These are phyloP conservation scores for Scaptomyza hsui DNA, from an alignment of 1,140 invertebrate genomes.

Conservation along the genomic window DNA sequence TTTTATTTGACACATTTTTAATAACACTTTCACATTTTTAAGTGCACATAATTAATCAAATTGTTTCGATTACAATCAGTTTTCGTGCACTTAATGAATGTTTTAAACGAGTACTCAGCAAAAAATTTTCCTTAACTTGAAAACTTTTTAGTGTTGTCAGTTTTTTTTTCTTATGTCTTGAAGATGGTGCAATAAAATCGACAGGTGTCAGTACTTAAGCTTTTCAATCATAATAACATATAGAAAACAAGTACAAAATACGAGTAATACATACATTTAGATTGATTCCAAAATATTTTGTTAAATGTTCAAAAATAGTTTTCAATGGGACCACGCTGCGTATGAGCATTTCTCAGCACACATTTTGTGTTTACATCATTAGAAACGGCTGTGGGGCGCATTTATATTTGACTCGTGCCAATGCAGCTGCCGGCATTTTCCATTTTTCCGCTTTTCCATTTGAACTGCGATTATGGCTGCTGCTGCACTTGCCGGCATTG, in stretches of 20 bases:
- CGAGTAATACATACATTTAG: no score
- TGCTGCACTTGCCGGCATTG: constrained; percentile 52
- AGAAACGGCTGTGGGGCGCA: constrained; percentile 38
- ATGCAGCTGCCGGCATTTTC: constrained; percentile 18
- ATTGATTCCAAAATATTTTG: no score
- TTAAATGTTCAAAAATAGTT: constrained; percentile 24
- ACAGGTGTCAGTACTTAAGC: neutral
- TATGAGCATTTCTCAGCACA: constrained; percentile 45
- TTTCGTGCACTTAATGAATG: neutral
- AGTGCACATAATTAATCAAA: constrained; percentile 38
- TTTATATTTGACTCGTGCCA: constrained; percentile 15
- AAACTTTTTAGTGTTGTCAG: no score
- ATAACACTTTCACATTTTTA: constrained; percentile 26
- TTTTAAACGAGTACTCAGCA: no score
- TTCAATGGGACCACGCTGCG: constrained; percentile 38
- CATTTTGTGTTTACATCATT: constrained; percentile 58
- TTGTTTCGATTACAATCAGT: neutral
- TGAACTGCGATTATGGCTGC: constrained; percentile 36
- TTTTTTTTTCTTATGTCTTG: no score
- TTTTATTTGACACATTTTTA: constrained; percentile 25
- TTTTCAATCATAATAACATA: no score
- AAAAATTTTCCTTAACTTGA: no score
- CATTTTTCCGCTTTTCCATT: constrained; percentile 22
- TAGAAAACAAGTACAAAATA: no score
- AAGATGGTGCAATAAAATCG: neutral